These are phyloP conservation scores for Homarus americanus DNA, from an alignment of 1,140 invertebrate species.

Conservation along the genomic window DNA sequence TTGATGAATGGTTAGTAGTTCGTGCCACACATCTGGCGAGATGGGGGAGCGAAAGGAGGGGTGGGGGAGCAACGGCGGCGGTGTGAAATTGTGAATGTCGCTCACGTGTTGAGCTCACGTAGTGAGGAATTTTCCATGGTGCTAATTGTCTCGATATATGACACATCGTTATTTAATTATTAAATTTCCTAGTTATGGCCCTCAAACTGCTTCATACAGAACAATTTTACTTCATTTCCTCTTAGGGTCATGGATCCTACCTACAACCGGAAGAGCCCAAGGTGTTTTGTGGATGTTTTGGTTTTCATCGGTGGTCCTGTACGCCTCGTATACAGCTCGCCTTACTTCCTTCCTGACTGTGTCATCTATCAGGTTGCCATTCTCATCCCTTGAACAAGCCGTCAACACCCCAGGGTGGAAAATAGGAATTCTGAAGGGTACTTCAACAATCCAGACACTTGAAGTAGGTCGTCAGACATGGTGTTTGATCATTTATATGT, in stretches of 20 bases:
- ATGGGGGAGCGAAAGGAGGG: too few relatives aligned
- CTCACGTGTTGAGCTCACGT: too few relatives aligned
- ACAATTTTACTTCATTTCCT: neutral
- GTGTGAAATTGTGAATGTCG: too few relatives aligned
- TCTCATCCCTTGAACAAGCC: conserved; percentile 41
- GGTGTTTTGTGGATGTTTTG: conserved; percentile 65
- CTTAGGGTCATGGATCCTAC: conserved; percentile 58
- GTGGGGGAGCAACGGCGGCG: too few relatives aligned
- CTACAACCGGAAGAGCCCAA: conserved; percentile 14
- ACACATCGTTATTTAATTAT: too few relatives aligned
- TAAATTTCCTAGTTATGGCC: too few relatives aligned
- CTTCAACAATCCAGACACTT: conserved; percentile 7
- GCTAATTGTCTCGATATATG: too few relatives aligned
- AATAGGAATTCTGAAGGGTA: conserved; percentile 40
- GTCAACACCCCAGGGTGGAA: conserved; percentile 20
- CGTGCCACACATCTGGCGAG: too few relatives aligned
- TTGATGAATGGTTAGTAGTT: too few relatives aligned
- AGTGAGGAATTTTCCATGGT: too few relatives aligned
- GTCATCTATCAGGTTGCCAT: conserved; percentile 27
- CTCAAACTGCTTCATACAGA: neutral
- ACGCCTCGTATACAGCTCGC: conserved; percentile 66
- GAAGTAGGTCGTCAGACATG: conserved; percentile 4
- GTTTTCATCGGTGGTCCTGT: conserved; percentile 54
- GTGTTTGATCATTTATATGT: neutral
- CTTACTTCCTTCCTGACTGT: conserved; percentile 67